phyloP scores from a whole-genome alignment of 2,113 vertebrate genomes.

The Myocastor coypus region DNA sequence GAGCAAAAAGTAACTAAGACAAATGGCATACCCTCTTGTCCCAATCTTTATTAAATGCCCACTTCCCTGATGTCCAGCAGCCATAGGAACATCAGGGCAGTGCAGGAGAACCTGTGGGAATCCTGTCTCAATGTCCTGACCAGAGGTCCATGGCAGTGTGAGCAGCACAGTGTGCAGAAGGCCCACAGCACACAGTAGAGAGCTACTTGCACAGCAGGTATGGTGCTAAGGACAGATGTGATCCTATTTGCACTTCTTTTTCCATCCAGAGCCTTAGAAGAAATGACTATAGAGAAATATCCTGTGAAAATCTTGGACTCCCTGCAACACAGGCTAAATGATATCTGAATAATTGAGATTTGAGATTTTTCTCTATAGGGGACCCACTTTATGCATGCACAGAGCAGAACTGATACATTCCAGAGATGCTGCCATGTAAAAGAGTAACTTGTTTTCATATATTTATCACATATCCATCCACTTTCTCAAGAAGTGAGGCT shows the following conservation, averaged over 20 bases:
- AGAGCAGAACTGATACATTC: not conserved
- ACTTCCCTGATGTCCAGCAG: too few species aligned
- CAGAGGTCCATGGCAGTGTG: too few species aligned
- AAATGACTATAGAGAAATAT: too few species aligned
- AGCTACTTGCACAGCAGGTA: not conserved
- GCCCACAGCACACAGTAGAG: not conserved
- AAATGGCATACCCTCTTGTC: too few species aligned
- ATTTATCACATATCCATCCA: constrained; percentile 11
- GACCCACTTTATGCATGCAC: not conserved
- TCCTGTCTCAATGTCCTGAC: not conserved
- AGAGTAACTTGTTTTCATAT: not conserved
- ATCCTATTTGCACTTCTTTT: not conserved
- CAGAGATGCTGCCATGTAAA: not conserved
- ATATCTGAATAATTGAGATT: not conserved
- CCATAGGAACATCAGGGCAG: not conserved
- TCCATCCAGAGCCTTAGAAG: not conserved
- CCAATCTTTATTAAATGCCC: not conserved
- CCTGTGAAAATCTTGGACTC: not conserved
- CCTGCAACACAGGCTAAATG: not conserved
- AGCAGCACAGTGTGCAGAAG: not conserved
- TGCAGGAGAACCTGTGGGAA: not conserved
- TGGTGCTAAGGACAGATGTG: not conserved
- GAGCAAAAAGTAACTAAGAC: too few species aligned
- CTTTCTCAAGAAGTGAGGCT: not conserved
- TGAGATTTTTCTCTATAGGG: not conserved